Evolutionary conservation across 2,888 invertebrate species (phyloP).

Genomic region (Linnaemya tessellans): DNA sequence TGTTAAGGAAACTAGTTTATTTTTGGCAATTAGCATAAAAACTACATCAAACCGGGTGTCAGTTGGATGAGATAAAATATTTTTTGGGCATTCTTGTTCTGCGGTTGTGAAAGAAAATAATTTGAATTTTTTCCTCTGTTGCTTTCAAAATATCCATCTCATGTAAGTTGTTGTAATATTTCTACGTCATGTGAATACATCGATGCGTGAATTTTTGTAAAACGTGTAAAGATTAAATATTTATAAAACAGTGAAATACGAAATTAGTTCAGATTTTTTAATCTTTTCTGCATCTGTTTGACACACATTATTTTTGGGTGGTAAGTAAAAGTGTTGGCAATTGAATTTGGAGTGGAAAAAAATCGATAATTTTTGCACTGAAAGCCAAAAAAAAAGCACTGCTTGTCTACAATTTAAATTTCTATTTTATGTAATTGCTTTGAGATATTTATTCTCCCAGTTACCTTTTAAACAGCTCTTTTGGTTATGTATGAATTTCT

Average conservation of each 20-base stretch:
- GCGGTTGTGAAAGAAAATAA: constrained; percentile 39
- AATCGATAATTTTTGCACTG: neutral
- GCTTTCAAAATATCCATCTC: neutral
- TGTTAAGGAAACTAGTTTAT: constrained; percentile 33
- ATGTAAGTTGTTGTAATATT: constrained; percentile 44
- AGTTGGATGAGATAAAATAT: constrained; percentile 9
- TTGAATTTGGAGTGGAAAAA: neutral
- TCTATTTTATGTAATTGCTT: too few relatives aligned
- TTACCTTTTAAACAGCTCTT: too few relatives aligned
- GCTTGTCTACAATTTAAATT: too few relatives aligned
- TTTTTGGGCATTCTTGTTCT: constrained; percentile 10
- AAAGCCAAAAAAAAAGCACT: neutral
- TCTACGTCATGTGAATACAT: constrained; percentile 15
- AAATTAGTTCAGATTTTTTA: constrained; percentile 49
- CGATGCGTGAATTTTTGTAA: neutral
- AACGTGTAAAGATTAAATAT: constrained; percentile 1
- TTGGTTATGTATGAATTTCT: too few relatives aligned
- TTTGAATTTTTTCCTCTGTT: constrained; percentile 43
- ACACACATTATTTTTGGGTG: constrained; percentile 45
- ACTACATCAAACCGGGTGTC: constrained; percentile 14
- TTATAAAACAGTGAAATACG: constrained; percentile 31
- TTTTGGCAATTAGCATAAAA: constrained; percentile 50
- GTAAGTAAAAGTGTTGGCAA: constrained; percentile 39
- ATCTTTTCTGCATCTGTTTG: constrained; percentile 50
- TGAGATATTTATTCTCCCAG: too few relatives aligned